Evolutionary conservation across 2,113 vertebrate species (phyloP), one percentile per base, ranked within the genome.

Genomic region (Syngnathoides biaculeatus): DNA sequence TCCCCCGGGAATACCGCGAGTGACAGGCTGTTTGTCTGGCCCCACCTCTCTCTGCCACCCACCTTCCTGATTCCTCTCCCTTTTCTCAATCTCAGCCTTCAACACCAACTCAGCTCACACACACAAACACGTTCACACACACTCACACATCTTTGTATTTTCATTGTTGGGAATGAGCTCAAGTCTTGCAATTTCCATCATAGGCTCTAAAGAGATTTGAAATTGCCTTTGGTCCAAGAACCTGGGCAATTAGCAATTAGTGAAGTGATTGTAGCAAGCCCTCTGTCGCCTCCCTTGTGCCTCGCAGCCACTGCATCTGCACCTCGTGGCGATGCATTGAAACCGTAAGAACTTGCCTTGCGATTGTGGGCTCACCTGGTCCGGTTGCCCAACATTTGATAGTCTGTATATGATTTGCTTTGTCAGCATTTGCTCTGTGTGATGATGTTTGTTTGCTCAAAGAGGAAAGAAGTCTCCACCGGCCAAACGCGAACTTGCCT

Each of bases 21-120:
- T 83, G 90, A 89, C 90, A 92, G 85, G 84, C 83, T 89, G 90
- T 88, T 91, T 91, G 87, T 90, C 88, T 84, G 86, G 88, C 65
- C 77, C 82, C 76, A 62, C 60, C 58, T 26, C 70, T 45, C 64
- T 19, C 42, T 20, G 22, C n/a, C 60, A 20, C 22, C 74, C 68
- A 26, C 68, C 58, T 77, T 65, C 69, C 26, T 27, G 15, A 57
- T 65, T 48, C 61, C 30, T 75, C 77, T 78, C 71, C 42, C 42
- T 72, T 72, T 78, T 76, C 79, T 80, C 82, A 75, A 69, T 78
- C 78, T 65, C 66, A 65, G 64, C 50, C 63, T 67, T 75, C 78
- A 38, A 40, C 42, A 47, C 48, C 43, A 2, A 48, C 64, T 52
- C 52, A 50, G 47, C 56, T 50, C 27, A 48, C 42, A 58, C 57